Base-by-base conservation (phyloP, 2,113 vertebrate species). In the Cavia aperea region DNA sequence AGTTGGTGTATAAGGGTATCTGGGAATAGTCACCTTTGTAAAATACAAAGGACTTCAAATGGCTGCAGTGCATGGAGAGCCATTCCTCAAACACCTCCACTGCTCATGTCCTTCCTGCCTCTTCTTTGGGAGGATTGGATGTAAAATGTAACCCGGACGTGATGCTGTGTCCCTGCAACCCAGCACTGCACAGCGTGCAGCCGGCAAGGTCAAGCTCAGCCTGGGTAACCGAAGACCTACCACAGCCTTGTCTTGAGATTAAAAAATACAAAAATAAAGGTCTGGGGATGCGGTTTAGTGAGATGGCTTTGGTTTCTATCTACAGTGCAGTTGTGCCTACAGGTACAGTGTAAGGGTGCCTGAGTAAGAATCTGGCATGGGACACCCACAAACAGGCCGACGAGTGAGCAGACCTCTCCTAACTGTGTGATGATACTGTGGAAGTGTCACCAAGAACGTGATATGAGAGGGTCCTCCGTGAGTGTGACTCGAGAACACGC, bases 401-500 rank as follows among this genome's bases (percentile, higher is more conserved):
- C 31, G 16, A 36, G 8, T 33, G 9, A 36, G 33, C 12, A 78
- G 33, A 19, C 9, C 18, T 0, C 24, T 58, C 16, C 8, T 24
- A 19, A 4, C 24, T 4, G 3, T 49, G 16, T 10, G 16, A 1
- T 70, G 86, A 58, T 49, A 18, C 39, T 29, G 12, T 19, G 78
- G 43, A 72, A 36, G 19, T 33, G 2, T 66, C 6, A 56, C 43
- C 16, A 49, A 79, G 68, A 29, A 46, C 7, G 49, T 7, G 29
- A 2, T 26, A 1, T 6, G 9, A 78, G 46, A 18, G 75, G 7
- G 43, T 16, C 13, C 3, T 0, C 3, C 24, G 33, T n/a, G 24
- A 2, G 63, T 2, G 3, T 33, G 49, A n/a, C n/a, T 43, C 26
- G 23, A 62, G 66, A 16, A 7, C 24, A 26, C 75, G 31, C 16